A percentile compares a stretch with the other conserved stretches of the same genome.
These are phyloP conservation scores for Australoheros scitulus DNA, from an alignment of 2,113 vertebrate species.

Conservation along the genomic window DNA sequence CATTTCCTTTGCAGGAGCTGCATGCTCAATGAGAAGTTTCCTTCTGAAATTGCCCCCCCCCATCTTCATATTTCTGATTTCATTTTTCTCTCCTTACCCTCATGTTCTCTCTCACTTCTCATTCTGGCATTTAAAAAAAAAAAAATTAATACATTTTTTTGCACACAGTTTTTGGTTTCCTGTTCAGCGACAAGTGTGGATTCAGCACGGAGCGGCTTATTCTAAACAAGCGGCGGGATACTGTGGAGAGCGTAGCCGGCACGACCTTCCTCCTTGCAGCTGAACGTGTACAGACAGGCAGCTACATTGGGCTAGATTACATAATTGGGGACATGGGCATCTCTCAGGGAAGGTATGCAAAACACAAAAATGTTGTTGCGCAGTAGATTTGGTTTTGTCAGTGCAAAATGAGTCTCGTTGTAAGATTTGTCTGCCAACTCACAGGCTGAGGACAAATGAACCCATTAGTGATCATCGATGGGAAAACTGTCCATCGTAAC, in stretches of 20 bases:
- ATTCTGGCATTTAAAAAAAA: background rate
- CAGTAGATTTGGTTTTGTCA: background rate
- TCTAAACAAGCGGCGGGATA: constrained; percentile 85
- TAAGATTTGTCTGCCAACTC: background rate
- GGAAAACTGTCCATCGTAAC: background rate
- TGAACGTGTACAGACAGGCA: constrained; percentile 90
- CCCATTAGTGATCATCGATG: background rate
- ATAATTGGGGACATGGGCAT: constrained; percentile 92
- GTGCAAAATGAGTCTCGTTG: background rate
- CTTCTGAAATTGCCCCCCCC: background rate
- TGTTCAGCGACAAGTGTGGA: constrained; percentile 95
- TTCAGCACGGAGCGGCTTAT: constrained; percentile 89
- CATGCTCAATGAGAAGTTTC: background rate
- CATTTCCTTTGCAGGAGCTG: background rate
- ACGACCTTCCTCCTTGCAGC: constrained; percentile 87
- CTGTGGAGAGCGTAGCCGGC: constrained; percentile 91
- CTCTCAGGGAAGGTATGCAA: constrained; percentile 83
- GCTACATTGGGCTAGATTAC: constrained; percentile 90
- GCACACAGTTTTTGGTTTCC: constrained; percentile 88
- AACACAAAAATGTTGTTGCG: background rate
- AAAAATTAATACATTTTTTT: no score
- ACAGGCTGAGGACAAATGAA: background rate
- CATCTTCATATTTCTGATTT: background rate
- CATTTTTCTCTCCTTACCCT: background rate
- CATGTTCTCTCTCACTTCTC: background rate